Evolutionary conservation across 2,113 vertebrate genomes (phyloP), one percentile per base, ranked within the genome.

Genomic region (Sigmodon hispidus): DNA sequence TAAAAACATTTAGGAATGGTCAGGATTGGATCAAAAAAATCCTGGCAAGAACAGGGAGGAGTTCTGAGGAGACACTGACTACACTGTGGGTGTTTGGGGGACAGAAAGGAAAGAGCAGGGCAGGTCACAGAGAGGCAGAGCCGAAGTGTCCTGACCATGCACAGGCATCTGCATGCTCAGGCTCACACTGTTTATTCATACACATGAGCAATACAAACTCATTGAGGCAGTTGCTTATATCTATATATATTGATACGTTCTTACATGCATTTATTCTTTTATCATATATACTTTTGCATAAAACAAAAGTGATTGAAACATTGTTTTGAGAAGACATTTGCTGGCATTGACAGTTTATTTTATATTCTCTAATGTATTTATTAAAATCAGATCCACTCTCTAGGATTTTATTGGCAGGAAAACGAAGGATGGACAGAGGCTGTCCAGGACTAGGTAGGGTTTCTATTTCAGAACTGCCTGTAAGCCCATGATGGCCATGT

Each of bases 331-430:
- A 91, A 75, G 73, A 43, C 2, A 22, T 31, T 61, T 63, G 5
- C 45, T 7, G 16, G 50, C 70, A 43, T 72, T 70, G 65, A 94
- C 43, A 22, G 63, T 79, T 91, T 93, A 45, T 9, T 75, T 45
- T 34, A 48, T 55, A 61, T 67, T 76, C 11, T 92, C 26, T 43
- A 76, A 55, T n/a, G 55, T 83, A 63, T 10, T 70, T 83, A 55
- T 52, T 75, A 70, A 93, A 94, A 65, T 80, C 81, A 90, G 43
- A 73, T 15, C 34, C 85, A 50, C 36, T 8, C 26, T 77, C 84
- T 86, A 40, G 19, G 70, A 24, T 90, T 92, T 93, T 76, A 85
- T 12, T 87, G 65, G 65, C 70, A 36, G 69, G 26, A 22, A 95
- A 63, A 91, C 45, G 5, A 61, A 94, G 77, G 55, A 40, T 22